Percentiles rank a stretch among this genome's conserved stretches.
phyloP scores from a whole-genome alignment of 2,797 vertebrate genomes.

The Chaenodraco wilsoni region DNA sequence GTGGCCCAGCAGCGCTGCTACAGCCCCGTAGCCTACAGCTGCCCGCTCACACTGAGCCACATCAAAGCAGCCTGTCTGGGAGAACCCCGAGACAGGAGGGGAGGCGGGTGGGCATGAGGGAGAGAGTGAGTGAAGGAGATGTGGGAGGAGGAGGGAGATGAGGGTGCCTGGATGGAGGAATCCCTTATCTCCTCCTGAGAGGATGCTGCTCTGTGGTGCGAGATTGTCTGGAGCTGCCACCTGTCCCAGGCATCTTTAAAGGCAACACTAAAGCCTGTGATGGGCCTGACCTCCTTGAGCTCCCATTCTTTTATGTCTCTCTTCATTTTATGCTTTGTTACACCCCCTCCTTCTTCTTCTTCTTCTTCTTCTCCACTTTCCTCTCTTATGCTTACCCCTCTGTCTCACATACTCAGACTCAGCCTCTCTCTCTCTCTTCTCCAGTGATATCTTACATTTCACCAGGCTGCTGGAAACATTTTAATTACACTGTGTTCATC shows the following conservation, averaged over 20 bases:
- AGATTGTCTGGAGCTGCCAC: constrained; percentile 99
- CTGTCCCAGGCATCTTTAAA: constrained; percentile 99
- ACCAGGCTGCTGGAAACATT: constrained; percentile 66
- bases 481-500: constrained; percentile 78
- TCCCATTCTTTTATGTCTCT: constrained; percentile 97
- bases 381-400: constrained; percentile 46
- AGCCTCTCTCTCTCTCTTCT: constrained; percentile 31
- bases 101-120: constrained; percentile 29
- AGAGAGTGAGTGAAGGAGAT: constrained; percentile 41
- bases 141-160: constrained; percentile 48
- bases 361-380: constrained; percentile 40
- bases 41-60: constrained; percentile 88
- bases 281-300: constrained; percentile 98
- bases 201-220: constrained; percentile 89
- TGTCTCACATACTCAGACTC: constrained; percentile 50
- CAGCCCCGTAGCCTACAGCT: constrained; percentile 81
- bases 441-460: constrained; percentile 63
- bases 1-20: constrained; percentile 63
- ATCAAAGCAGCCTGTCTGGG: constrained; percentile 93
- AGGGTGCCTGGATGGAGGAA: constrained; percentile 88
- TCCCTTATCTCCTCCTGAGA: constrained; percentile 94
- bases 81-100: constrained; percentile 76
- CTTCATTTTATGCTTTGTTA: constrained; percentile 98
- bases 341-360: constrained; percentile 71
- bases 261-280: constrained; percentile 96